A percentile compares a stretch with the other conserved stretches of the same genome.
Evolutionary conservation across 2,797 vertebrate species (phyloP).

Genomic region (Ctenopoma kingsleyae): DNA sequence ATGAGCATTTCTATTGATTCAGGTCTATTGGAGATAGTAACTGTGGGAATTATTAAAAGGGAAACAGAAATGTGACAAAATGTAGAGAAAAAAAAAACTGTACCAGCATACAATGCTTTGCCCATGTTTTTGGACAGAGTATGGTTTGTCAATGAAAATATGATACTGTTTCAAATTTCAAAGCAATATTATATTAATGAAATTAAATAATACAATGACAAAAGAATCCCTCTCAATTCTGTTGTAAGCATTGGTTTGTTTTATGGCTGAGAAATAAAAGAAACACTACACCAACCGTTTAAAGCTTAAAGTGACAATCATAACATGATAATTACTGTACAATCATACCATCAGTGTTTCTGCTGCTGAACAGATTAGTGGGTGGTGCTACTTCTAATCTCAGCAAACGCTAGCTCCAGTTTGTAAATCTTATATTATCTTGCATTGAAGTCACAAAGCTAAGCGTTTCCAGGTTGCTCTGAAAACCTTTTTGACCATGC

Average conservation of each 20-base stretch:
- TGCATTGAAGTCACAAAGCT: conserved; percentile 31
- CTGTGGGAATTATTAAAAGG: conserved; percentile 53
- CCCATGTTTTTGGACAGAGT: conserved; percentile 79
- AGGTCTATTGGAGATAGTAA: conserved; percentile 68
- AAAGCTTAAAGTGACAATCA: conserved; percentile 43
- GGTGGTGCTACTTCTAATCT: conserved; percentile 40
- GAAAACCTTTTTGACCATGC: neutral
- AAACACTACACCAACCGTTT: conserved; percentile 40
- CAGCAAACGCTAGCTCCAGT: conserved; percentile 47
- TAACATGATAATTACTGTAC: conserved; percentile 39
- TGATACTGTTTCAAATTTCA: conserved; percentile 79
- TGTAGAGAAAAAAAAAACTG: conserved; percentile 58
- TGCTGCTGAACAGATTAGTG: conserved; percentile 53
- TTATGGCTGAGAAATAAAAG: conserved; percentile 40
- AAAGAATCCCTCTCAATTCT: conserved; percentile 67
- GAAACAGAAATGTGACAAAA: conserved; percentile 46
- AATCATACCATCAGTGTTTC: conserved; percentile 47
- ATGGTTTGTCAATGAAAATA: conserved; percentile 80
- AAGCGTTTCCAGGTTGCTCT: neutral
- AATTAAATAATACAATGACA: conserved; percentile 80
- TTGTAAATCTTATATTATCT: conserved; percentile 26
- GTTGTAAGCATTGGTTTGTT: conserved; percentile 62
- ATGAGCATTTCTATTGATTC: conserved; percentile 73
- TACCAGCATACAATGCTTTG: conserved; percentile 82
- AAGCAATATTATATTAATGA: conserved; percentile 84